Base-by-base conservation (phyloP, 2,888 invertebrate species). In the Morpho helenor region DNA sequence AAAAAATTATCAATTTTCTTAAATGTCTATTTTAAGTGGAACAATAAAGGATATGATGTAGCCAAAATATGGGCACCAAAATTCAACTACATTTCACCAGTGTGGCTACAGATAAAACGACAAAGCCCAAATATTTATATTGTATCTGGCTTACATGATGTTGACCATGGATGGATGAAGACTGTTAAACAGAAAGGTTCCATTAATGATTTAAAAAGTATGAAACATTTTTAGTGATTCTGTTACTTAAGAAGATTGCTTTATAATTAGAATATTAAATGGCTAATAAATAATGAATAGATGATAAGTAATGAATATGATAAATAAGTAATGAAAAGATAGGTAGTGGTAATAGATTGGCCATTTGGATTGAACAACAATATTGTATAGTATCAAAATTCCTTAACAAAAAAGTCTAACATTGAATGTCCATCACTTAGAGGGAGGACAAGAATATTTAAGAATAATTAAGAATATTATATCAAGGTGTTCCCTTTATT, bases 51-150 rank as follows among this genome's bases (percentile, higher is more conserved):
- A 0, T 97, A 98, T 83, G 96, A 98, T 82, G 93, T 98, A 52
- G 97, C 98, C 0, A 98, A 98, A 84, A 93, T 92, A 57, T 98
- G 98, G 91, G 95, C 94, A 8, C 93, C 94, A 48, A 99, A 99
- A 82, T 96, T 99, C 71, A 94, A 96, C 53, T 95, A 96, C 72
- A 93, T 99, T 31, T 97, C 98, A 0, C 99, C 99, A 0, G 98
- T 98, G 0, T 99, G 99, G 99, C 92, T 99, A 41, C 97, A 98
- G 86, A 87, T 98, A 9, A 92, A 93, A 60, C 88, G 94, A 45
- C 93, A 93, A 59, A 92, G 91, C 10, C 83, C 88, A 2, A 91
- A 92, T 58, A 92, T 91, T 22, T 96, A 95, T 75, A 92, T 93
- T 52, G 81, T 96, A 53, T 92, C 92, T 0, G 95, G 95, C 0